phyloP scores from a whole-genome alignment of 2,888 invertebrate genomes.

The Crepidodera aurea region DNA sequence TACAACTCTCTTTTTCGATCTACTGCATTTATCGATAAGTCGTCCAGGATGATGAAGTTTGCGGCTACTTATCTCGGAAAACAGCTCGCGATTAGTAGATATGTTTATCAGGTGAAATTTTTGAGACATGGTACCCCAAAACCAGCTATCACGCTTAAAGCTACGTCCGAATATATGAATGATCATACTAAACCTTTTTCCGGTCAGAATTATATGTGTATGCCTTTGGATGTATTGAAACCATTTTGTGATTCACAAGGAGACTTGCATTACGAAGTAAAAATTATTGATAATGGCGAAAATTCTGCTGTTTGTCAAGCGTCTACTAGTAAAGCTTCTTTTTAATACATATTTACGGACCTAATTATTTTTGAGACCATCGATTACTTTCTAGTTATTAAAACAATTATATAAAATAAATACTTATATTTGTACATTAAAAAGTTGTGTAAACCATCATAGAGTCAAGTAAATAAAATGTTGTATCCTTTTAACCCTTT shows the following conservation, averaged over 20 bases:
- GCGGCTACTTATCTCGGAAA: background rate
- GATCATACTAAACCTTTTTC: background rate
- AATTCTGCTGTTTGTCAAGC: background rate
- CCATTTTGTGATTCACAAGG: background rate
- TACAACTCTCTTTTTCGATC: background rate
- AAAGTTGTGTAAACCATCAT: too few species aligned
- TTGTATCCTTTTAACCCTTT: too few species aligned
- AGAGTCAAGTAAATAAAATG: too few species aligned
- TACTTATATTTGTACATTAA: too few species aligned
- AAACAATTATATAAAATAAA: too few species aligned
- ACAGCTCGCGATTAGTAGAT: background rate
- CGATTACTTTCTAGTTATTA: too few species aligned
- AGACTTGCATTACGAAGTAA: constrained; percentile 3
- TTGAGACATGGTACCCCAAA: background rate
- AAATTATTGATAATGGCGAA: constrained; percentile 5
- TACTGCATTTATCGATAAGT: background rate
- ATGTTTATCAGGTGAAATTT: background rate
- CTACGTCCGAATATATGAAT: background rate
- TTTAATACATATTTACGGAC: background rate
- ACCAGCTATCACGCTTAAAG: background rate
- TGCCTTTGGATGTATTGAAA: constrained; percentile 1
- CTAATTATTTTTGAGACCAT: too few species aligned
- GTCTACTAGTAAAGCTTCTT: constrained; percentile 4
- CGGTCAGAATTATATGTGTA: background rate
- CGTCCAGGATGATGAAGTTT: background rate